Base-by-base conservation (phyloP, 2,888 invertebrate species). In the Cremastobaeus sp. region DNA sequence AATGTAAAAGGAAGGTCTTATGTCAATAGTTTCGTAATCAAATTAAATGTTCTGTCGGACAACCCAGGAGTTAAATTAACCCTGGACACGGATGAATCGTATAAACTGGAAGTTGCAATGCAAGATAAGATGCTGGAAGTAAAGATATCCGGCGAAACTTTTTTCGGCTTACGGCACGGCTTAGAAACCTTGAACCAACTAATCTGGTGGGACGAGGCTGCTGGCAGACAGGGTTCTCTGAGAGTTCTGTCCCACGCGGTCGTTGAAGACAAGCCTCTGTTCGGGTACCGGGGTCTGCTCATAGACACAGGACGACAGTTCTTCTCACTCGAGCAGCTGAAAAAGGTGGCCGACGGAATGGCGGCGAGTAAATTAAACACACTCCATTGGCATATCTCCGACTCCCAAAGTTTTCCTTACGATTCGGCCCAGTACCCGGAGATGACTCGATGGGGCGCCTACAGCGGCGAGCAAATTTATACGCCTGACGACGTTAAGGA, bases 321-420 rank as follows among this genome's bases (percentile, higher is more conserved):
- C 87, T 93, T 98, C 83, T 92, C 94, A 0, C 89, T 95, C 1
- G 90, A 89, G 6, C 90, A 92, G 50, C 89, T 95, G 32, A 91
- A 93, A 79, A 90, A 93, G 8, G 93, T 95, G 6, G 89, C 98
- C 82, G 93, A 95, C 68, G 96, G 94, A 1, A 97, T 98, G 97
- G 92, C 94, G 0, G 92, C 95, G 41, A 92, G 93, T 80, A 98
- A 98, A 88, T 87, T 97, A 76, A 98, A 98, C 88, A 95, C 95
- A 1, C 94, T 98, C 83, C 97, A 98, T 84, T 97, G 97, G 97
- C 95, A 96, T 83, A 90, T 95, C 21, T 93, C 93, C 3, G 98
- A 98, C 86, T 95, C 96, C 9, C 96, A 97, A 86, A 96, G 96
- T 77, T 97, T 97, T 88, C 97, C 98, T 0, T 93, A 95, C 85